These are phyloP conservation scores for Psephotus haematonotus DNA, from an alignment of 2,113 vertebrate genomes.

Conservation along the genomic window DNA sequence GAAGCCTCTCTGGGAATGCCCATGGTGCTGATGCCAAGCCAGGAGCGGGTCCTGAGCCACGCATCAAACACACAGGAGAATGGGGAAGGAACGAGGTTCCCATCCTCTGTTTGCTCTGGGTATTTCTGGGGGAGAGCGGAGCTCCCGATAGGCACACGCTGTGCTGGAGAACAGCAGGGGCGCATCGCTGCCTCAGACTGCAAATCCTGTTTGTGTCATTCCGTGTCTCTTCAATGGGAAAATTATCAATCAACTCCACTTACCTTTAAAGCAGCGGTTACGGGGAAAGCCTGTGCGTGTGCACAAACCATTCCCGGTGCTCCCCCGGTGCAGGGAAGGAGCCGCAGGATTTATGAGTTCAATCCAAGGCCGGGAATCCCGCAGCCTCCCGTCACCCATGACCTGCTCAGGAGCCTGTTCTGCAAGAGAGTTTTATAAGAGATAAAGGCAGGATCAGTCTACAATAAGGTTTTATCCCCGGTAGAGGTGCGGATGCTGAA, in stretches of 20 bases:
- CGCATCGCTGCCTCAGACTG: not conserved
- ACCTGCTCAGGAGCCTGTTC: accelerated
- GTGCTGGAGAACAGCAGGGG: not conserved
- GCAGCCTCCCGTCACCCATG: accelerated
- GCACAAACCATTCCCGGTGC: not conserved
- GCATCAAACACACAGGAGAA: accelerated
- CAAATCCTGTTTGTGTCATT: not conserved
- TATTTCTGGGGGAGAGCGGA: not conserved
- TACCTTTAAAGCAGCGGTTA: not conserved
- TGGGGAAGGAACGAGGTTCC: accelerated
- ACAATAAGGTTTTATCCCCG: accelerated
- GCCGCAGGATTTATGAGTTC: not conserved
- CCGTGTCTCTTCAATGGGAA: not conserved
- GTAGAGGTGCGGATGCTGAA: not conserved
- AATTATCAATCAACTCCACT: not conserved
- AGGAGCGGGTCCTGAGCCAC: not conserved
- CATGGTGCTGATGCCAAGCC: not conserved
- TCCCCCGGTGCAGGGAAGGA: not conserved
- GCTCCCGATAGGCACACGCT: accelerated
- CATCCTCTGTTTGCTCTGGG: not conserved
- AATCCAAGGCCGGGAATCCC: not conserved
- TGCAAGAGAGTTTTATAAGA: accelerated
- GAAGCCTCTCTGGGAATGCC: not conserved
- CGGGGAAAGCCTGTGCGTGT: not conserved
- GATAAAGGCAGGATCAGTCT: accelerated